Conservation (phyloP, 2,888 invertebrate genomes). For the Meloe dianella region DNA sequence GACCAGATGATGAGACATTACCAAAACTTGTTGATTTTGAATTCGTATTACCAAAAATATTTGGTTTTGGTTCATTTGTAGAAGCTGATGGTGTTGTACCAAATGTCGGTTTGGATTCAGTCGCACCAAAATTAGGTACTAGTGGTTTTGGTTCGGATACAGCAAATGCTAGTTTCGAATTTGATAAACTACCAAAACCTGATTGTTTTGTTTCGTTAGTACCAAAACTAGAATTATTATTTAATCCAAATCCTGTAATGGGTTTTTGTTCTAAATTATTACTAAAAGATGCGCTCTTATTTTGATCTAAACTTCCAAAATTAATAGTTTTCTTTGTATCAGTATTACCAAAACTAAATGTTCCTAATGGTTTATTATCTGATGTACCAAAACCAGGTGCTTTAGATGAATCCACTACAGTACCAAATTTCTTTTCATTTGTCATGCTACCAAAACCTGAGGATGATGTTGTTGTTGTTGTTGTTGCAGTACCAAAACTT, state of each 20-base stretch:
- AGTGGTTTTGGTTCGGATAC: conserved; percentile 23
- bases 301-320: neutral
- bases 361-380: neutral
- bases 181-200: conserved; percentile 20
- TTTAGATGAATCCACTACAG: neutral
- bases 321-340: neutral
- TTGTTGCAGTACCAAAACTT: neutral
- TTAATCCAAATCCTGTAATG: conserved; percentile 1
- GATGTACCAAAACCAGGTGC: neutral
- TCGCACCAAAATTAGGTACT: neutral
- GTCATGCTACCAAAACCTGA: neutral
- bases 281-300: neutral
- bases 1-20: neutral
- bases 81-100: conserved; percentile 7
- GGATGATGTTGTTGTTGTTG: neutral
- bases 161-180: conserved; percentile 24
- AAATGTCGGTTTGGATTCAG: neutral
- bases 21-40: neutral
- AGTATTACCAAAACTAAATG: conserved; percentile 1
- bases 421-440: neutral
- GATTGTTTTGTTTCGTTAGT: conserved; percentile 1
- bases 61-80: neutral
- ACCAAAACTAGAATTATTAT: conserved; percentile 17
- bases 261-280: neutral
- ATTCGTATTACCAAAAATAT: neutral